phyloP scores from a whole-genome alignment of 2,113 vertebrate species.

The Festucalex cinctus region DNA sequence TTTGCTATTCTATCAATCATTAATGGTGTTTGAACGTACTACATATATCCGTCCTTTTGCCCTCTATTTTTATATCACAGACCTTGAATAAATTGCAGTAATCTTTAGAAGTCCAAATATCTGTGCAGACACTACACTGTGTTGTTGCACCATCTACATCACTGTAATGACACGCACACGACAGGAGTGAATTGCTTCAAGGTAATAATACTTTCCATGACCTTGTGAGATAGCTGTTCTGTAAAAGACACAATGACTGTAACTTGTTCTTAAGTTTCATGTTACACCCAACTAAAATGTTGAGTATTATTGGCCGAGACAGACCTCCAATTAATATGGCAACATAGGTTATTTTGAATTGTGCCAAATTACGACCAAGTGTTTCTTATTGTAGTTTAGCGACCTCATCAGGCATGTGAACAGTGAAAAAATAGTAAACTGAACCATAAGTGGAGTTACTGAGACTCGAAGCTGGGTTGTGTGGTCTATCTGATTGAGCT shows the following conservation, averaged over 20 bases:
- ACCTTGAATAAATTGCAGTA: neutral
- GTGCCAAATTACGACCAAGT: too few species aligned
- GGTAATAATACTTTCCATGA: neutral
- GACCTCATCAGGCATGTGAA: too few species aligned
- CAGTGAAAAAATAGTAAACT: too few species aligned
- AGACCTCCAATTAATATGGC: too few species aligned
- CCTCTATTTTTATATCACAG: neutral
- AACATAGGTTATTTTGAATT: too few species aligned
- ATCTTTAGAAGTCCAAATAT: neutral
- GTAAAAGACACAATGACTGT: neutral
- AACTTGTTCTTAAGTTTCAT: neutral
- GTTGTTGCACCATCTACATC: neutral
- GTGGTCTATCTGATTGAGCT: too few species aligned
- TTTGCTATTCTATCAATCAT: neutral
- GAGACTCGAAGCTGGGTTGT: too few species aligned
- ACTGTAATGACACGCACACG: neutral
- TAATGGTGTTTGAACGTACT: neutral
- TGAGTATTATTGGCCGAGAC: neutral
- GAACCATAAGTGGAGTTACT: too few species aligned
- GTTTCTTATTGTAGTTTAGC: too few species aligned
- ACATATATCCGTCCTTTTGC: neutral
- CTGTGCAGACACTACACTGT: neutral
- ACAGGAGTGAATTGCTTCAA: neutral
- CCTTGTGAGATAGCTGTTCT: neutral
- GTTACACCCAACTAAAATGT: neutral